Evolutionary conservation across 2,888 invertebrate species (phyloP).

Genomic region (Tetranychus truncatus): DNA sequence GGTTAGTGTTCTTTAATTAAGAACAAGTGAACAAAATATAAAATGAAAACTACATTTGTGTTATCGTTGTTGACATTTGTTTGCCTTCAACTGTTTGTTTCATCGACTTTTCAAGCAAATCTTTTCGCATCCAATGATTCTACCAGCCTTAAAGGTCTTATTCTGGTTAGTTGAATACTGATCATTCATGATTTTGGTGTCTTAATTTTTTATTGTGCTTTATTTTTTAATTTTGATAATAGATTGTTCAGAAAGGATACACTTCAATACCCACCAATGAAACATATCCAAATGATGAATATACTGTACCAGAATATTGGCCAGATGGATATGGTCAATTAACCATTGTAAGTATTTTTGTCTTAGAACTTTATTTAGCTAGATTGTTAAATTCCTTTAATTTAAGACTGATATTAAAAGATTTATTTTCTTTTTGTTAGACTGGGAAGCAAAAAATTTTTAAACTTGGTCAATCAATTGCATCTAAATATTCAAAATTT

Average conservation of each 20-base stretch:
- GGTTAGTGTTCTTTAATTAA: too few species aligned
- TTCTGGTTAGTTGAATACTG: too few species aligned
- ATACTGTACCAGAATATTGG: constrained; percentile 18
- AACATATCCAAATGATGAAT: constrained; percentile 22
- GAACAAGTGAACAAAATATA: too few species aligned
- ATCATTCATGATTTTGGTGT: background rate
- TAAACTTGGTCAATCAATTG: constrained; percentile 20
- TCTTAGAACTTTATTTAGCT: background rate
- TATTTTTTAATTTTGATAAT: background rate
- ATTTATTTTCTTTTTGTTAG: constrained; percentile 6
- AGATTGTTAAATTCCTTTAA: background rate
- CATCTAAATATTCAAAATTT: constrained; percentile 18
- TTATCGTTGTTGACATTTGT: too few species aligned
- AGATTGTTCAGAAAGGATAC: background rate
- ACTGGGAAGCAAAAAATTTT: constrained; percentile 21
- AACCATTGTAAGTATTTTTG: constrained; percentile 18
- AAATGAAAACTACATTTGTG: too few species aligned
- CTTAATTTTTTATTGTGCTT: background rate
- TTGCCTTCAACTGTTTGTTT: too few species aligned
- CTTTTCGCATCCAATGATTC: too few species aligned
- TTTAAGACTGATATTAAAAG: background rate
- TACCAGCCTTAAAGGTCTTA: too few species aligned
- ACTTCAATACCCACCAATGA: background rate
- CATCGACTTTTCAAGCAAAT: too few species aligned
- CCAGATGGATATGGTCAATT: constrained; percentile 22